These are phyloP conservation scores for Portevinia maculata DNA, from an alignment of 2,888 invertebrate genomes.

Conservation along the genomic window DNA sequence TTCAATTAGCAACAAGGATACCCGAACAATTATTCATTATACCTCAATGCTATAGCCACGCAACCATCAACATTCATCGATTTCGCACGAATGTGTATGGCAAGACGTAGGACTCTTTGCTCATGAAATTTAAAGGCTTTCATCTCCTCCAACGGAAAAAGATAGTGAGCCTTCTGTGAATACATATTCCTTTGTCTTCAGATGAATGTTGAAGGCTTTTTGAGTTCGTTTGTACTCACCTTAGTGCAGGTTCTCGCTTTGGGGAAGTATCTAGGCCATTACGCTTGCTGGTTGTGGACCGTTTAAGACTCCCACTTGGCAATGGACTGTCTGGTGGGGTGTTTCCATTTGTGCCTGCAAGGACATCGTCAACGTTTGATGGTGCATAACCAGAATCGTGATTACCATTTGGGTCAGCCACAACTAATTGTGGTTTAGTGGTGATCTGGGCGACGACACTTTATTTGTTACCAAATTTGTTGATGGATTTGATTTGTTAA, in stretches of 20 bases:
- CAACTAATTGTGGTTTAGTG: conserved; percentile 83
- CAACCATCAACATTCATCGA: conserved; percentile 8
- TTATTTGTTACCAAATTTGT: conserved; percentile 67
- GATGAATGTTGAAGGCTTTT: conserved; percentile 20
- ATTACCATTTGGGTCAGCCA: conserved; percentile 91
- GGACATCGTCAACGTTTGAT: conserved; percentile 84
- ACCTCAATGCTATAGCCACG: background rate
- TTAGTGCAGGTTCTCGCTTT: conserved; percentile 81
- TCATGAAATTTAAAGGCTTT: conserved; percentile 12
- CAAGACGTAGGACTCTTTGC: background rate
- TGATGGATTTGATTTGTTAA: conserved; percentile 38
- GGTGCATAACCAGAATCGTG: conserved; percentile 93
- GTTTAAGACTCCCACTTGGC: conserved; percentile 81
- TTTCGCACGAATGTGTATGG: background rate
- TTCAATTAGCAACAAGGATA: conserved; percentile 36
- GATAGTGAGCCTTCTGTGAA: conserved; percentile 9
- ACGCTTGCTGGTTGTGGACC: conserved; percentile 80
- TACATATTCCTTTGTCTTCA: conserved; percentile 21
- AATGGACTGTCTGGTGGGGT: conserved; percentile 84
- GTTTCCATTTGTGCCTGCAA: conserved; percentile 84
- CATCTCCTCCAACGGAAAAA: conserved; percentile 3
- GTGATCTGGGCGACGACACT: conserved; percentile 85
- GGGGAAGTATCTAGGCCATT: conserved; percentile 81
- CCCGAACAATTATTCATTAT: conserved; percentile 7
- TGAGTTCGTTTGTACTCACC: conserved; percentile 76